These are phyloP conservation scores for Brachypalpus laphriformis DNA, from an alignment of 2,888 invertebrate genomes.

Conservation along the genomic window DNA sequence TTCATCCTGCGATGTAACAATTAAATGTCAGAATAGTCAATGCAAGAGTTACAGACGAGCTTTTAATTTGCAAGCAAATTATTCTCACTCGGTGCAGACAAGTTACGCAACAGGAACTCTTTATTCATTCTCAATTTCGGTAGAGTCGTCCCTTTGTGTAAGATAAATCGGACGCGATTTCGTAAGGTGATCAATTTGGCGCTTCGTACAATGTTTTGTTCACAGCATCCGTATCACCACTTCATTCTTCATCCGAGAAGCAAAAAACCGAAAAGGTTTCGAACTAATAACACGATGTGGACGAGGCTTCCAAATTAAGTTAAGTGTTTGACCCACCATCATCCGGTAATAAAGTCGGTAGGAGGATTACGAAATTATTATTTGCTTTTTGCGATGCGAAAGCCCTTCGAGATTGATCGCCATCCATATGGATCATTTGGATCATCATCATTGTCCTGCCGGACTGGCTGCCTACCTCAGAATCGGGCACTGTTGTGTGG, in stretches of 20 bases:
- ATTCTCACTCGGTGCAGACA: slow-evolving; percentile 21
- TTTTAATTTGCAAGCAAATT: slow-evolving; percentile 35
- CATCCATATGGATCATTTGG: slow-evolving; percentile 69
- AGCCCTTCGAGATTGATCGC: slow-evolving; percentile 52
- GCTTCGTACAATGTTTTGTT: slow-evolving; percentile 80
- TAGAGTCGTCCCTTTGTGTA: slow-evolving; percentile 37
- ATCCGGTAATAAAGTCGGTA: slow-evolving; percentile 73
- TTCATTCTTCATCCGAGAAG: slow-evolving; percentile 4
- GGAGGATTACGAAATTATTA: slow-evolving; percentile 64
- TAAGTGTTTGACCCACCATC: slow-evolving; percentile 79
- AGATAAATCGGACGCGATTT: slow-evolving; percentile 59
- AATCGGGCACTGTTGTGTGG: slow-evolving; percentile 1
- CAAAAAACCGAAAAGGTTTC: slow-evolving; percentile 22
- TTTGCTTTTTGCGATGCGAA: slow-evolving; percentile 64
- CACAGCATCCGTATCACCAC: slow-evolving; percentile 75
- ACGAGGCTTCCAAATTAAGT: slow-evolving; percentile 81
- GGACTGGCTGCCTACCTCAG: slow-evolving; percentile 10
- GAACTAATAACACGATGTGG: slow-evolving; percentile 66
- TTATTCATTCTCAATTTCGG: slow-evolving; percentile 54
- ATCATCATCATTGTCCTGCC: slow-evolving; percentile 33
- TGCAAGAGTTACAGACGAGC: neutral
- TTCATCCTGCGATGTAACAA: neutral
- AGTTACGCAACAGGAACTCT: slow-evolving; percentile 28
- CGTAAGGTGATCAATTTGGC: slow-evolving; percentile 83
- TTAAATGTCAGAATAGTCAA: slow-evolving; percentile 31